phyloP scores from a whole-genome alignment of 2,797 vertebrate species.

The Hypotaenidia philippensis region DNA sequence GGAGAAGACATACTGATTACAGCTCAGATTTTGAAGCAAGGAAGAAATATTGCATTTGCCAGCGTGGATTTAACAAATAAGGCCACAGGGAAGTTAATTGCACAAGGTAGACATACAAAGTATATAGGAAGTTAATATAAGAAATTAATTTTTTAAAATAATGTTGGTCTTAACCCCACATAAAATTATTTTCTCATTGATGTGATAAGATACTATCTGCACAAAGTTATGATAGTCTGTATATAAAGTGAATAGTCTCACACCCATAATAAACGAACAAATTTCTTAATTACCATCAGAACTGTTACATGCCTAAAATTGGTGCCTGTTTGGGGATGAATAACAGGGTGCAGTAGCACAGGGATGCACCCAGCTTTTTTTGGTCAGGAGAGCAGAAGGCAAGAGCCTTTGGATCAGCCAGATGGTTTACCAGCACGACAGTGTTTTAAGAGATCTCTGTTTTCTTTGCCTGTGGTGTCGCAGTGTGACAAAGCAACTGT shows the following conservation, averaged over 20 bases:
- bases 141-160: not conserved
- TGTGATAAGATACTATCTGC: not conserved
- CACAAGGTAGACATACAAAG: slow-evolving; percentile 96
- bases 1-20: slow-evolving; percentile 95
- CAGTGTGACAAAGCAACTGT: not conserved
- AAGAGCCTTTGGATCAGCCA: not conserved
- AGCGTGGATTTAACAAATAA: slow-evolving; percentile 94
- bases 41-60: slow-evolving; percentile 89
- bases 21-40: slow-evolving; percentile 93
- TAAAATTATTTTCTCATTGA: not conserved
- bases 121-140: slow-evolving; percentile 83
- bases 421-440: not conserved
- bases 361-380: not conserved
- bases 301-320: not conserved
- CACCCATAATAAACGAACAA: not conserved
- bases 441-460: not conserved
- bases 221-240: not conserved
- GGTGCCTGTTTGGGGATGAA: not conserved
- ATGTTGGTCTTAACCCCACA: not conserved
- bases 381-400: not conserved
- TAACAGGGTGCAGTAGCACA: not conserved
- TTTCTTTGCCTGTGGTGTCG: not conserved
- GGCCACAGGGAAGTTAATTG: slow-evolving; percentile 90
- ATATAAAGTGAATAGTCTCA: not conserved
- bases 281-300: not conserved